These are phyloP conservation scores for Salvelinus alpinus DNA, from an alignment of 2,113 vertebrate genomes.

Conservation along the genomic window DNA sequence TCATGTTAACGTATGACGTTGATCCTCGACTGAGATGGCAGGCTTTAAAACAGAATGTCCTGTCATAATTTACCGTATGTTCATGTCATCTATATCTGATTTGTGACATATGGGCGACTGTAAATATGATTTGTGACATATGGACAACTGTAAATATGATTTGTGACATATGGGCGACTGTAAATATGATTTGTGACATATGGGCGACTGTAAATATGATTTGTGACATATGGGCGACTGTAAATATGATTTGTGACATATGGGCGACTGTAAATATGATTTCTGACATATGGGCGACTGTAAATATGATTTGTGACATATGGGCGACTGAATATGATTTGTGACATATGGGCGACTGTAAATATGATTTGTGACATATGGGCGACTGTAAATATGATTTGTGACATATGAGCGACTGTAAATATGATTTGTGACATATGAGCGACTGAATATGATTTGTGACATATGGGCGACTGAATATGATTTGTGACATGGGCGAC, in stretches of 20 bases:
- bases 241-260: slow-evolving; percentile 12
- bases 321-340: background rate
- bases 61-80: no score
- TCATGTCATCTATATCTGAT: background rate
- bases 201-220: slow-evolving; percentile 24
- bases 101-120: slow-evolving; percentile 17
- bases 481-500: slow-evolving; percentile 35
- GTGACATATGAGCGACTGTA: slow-evolving; percentile 30
- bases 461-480: slow-evolving; percentile 25
- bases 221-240: slow-evolving; percentile 12
- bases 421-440: slow-evolving; percentile 16
- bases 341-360: slow-evolving; percentile 23
- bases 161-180: slow-evolving; percentile 34
- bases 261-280: slow-evolving; percentile 17
- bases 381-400: slow-evolving; percentile 19
- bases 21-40: no score
- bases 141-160: slow-evolving; percentile 20
- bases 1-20: no score
- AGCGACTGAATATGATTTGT: slow-evolving; percentile 8
- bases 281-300: slow-evolving; percentile 31
- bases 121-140: slow-evolving; percentile 11
- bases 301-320: slow-evolving; percentile 14
- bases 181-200: slow-evolving; percentile 21
- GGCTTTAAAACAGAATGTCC: no score
- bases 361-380: slow-evolving; percentile 24